Evolutionary conservation across 53 echinoderm and acorn worm species (phyloP), one percentile per base, ranked within the genome.

Genomic region (Temnopleurus reevesii): DNA sequence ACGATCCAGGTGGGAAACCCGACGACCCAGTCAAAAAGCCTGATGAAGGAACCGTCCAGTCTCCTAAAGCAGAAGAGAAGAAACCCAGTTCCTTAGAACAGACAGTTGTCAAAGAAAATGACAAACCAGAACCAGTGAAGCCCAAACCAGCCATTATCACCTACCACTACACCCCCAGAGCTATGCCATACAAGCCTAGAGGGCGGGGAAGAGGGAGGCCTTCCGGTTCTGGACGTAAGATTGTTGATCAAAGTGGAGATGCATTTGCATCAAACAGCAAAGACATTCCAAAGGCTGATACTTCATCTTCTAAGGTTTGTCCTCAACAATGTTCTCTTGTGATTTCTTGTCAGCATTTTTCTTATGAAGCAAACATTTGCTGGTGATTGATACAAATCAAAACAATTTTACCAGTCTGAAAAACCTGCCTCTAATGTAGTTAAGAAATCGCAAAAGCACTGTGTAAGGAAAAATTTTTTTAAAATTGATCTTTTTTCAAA

Each of bases 131-230:
- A 26, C 51, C 47, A 49, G 46, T 1, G 10, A 27, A 1, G 80
- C 47, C 80, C 3, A 80, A 80, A 80, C 80, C 80, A 80, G 80
- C 80, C 21, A 80, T 80, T 26, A 80, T 46, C 51, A 80, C 51
- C 47, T 49, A 80, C 80, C 80, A 46, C 51, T 80, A 80, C 51
- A 77, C 77, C 45, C 45, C 77, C 19, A 51, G 81, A 45, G 25
- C 8, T 25, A 53, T 49, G 31, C 53, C 36, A 7, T 35, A 59
- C 28, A 87, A 33, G 34, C 88, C 88, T 3, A 87, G 88, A 33
- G 86, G 86, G 1, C 34, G 59, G 46, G 88, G 88, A 30, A 46
- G 87, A 21, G 87, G 87, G 5, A 87, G 88, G 31, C 66, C 88
- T 30, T 51, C 88, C 17, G 65, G 46, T 5, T 49, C 71, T 8